Base-by-base conservation (phyloP, 2,797 vertebrate genomes). In the Buceros bicornis region DNA sequence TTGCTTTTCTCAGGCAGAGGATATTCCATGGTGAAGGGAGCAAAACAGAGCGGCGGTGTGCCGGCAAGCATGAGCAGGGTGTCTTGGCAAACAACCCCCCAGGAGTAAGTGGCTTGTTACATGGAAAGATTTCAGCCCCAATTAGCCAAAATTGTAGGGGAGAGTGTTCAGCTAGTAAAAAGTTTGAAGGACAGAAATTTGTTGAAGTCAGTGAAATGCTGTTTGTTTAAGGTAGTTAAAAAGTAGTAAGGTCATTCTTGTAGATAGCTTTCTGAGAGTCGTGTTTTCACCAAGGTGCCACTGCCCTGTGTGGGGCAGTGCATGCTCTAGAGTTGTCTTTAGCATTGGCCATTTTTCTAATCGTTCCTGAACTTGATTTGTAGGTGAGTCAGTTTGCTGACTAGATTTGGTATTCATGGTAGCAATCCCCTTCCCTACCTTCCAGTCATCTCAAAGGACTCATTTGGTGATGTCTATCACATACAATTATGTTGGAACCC, bases 391-490 rank as follows among this genome's bases (percentile, higher is more conserved):
- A 61, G 28, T 54, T 60, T 78, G 45, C 37, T 87, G 84, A 70
- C 67, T 28, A 86, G 43, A 69, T 94, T 83, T 91, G 66, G n/a
- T 94, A 91, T 91, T 95, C 86, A 37, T 29, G 45, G 48, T 82
- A 76, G 61, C 61, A 82, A 8, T 31, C 13, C 10, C 9, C 21
- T 82, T 94, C 43, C 35, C 35, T 74, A 91, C 28, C 43, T 81
- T 57, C 24, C 56, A 95, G 83, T 80, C 50, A 56, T 78, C 72
- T 92, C 37, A 3, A 60, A 95, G 54, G 62, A 76, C 84, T 91
- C 74, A 73, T 94, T 64, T 92, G 80, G 50, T 51, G 80, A 84
- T 95, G 54, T 67, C 73, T 91, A 89, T 95, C 90, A 71, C 64
- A 90, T 61, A 33, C 28, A 81, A 79, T 81, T 92, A 85, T 33